These are phyloP conservation scores for Cataglyphis cursor DNA, from an alignment of 2,888 invertebrate genomes.

Conservation along the genomic window DNA sequence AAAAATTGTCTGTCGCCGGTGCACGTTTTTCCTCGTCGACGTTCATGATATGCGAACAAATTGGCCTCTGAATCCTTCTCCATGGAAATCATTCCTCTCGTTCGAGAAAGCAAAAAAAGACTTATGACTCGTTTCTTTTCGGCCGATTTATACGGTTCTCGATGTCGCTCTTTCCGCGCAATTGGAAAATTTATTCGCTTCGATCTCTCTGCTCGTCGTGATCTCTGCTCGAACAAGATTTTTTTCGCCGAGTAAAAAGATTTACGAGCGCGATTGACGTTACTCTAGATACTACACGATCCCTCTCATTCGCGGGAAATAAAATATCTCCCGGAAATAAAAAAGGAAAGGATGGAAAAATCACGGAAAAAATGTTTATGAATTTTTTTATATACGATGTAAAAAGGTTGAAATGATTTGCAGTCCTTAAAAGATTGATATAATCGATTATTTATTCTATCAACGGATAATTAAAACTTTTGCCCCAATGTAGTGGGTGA, in stretches of 20 bases:
- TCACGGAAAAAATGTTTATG: background rate
- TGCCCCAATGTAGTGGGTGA: background rate
- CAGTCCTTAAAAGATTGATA: background rate
- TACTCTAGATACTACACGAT: background rate
- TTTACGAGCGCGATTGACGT: background rate
- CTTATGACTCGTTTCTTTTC: conserved; percentile 17
- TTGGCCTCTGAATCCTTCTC: conserved; percentile 45
- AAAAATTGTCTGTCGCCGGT: conserved; percentile 18
- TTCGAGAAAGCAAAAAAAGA: conserved; percentile 6
- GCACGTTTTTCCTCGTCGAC: conserved; percentile 1
- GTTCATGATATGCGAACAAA: conserved; percentile 57
- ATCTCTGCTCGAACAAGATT: background rate
- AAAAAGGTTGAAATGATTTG: background rate
- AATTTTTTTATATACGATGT: too few relatives aligned
- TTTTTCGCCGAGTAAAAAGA: background rate
- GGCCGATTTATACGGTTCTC: conserved; percentile 60
- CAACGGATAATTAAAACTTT: background rate
- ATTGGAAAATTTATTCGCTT: conserved; percentile 21
- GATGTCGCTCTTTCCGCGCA: background rate
- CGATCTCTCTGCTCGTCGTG: background rate
- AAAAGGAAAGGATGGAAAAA: background rate
- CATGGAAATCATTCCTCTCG: conserved; percentile 53
- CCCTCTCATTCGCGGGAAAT: background rate
- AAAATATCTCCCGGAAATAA: background rate
- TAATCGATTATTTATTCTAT: background rate